Evolutionary conservation across 2,888 invertebrate species (phyloP), one percentile per base, ranked within the genome.

Genomic region (Meganola albula): DNA sequence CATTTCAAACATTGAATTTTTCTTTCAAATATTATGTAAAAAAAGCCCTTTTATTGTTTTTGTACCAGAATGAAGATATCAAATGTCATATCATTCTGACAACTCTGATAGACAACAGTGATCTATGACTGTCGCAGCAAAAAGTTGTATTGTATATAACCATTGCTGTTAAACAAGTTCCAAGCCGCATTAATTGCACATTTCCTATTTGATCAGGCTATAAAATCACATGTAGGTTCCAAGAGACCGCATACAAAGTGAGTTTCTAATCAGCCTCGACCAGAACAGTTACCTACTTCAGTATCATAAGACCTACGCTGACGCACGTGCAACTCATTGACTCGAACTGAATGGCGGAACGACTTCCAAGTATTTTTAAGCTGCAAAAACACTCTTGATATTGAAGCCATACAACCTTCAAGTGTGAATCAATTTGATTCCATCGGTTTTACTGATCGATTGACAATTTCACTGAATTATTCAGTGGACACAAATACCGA

Each of bases 381-480:
- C 56, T 54, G 58, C 75, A 84, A 85, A 85, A 85, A 84, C 74
- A 44, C 47, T 40, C 54, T 40, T 56, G 62, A 60, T 79, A 80
- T 77, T 74, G 74, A 72, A 75, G 64, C 75, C 66, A 71, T 75
- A 75, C 75, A 74, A 67, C 69, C 63, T 71, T 71, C 68, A 76
- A 78, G 85, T 84, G 85, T 83, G 82, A 84, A 84, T 79, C 82
- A 76, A 84, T 83, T 83, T 77, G 72, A 83, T 78, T 75, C 72
- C 73, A 77, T 79, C 58, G 74, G 68, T 74, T 79, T 82, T 79
- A 84, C 84, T 83, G 83, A 85, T 83, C 70, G 85, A 84, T 84
- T 67, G 80, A 69, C 74, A 76, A 77, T 76, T 75, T 67, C 74
- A 54, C 70, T 84, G 84, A 78, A 84, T 85, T 69, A 84, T 85